Evolutionary conservation across 2,113 vertebrate genomes (phyloP), one percentile per base, ranked within the genome.

Genomic region (Dolichotis patagonum): DNA sequence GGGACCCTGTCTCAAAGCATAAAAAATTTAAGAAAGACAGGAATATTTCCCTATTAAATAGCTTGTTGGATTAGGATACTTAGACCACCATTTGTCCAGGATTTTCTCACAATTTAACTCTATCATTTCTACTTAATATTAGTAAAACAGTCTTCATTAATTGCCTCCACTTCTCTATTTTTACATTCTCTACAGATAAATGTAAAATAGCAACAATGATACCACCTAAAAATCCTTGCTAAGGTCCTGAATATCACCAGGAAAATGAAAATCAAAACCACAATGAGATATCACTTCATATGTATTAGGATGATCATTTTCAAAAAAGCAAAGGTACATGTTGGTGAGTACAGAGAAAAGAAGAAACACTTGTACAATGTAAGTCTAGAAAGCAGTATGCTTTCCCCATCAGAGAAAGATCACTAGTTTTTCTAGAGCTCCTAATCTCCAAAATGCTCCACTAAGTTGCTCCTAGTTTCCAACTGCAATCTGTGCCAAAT

Each of bases 201-300:
- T 46, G 13, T 46, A 90, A 85, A 93, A 78, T 0, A 93, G 71
- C 30, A 95, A 80, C 89, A 90, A 83, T 88, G 75, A 91, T 52
- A 69, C 17, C 12, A 81, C 32, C 88, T 88, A 75, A 94, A 95
- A 86, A 75, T 90, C n/a, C 58, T 32, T 95, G 69, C n/a, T 92
- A 63, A 17, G 32, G 35, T 63, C 46, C 26, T 41, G 46, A 69
- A 43, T 54, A 69, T 67, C 35, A 90, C 26, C 14, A 52, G 13
- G 43, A 46, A 78, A 78, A 52, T 32, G 28, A 78, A 81, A 81
- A 90, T 81, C 60, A 90, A 90, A 90, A 80, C 35, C 35, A 65
- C 17, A 54, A 54, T 69, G 28, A 91, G 46, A 10, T 35, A 69
- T 24, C 78, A 69, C 46, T 62, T 67, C 43, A 69, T 24, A 56